Evolutionary conservation across 2,113 vertebrate species (phyloP).

Genomic region (Mus spicilegus): DNA sequence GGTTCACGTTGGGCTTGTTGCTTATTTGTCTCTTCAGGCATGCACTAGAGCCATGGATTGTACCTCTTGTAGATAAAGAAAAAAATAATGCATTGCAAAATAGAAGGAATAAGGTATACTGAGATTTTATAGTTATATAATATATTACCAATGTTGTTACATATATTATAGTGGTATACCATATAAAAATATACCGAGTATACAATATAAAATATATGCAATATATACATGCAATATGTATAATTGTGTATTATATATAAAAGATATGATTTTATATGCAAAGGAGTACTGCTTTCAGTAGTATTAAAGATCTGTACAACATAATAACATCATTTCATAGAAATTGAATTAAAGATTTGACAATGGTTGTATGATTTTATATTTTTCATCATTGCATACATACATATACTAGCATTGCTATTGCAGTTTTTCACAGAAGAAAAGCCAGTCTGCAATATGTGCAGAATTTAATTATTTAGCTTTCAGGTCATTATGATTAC

Average conservation of each 20-base stretch:
- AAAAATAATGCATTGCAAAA: neutral
- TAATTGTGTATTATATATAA: neutral
- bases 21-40: neutral
- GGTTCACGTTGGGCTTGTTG: neutral
- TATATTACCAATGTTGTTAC: neutral
- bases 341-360: neutral
- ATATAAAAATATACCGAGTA: neutral
- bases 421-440: neutral
- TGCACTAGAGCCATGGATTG: neutral
- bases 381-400: neutral
- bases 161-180: neutral
- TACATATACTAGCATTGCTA: neutral
- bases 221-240: neutral
- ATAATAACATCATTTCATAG: neutral
- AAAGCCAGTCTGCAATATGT: neutral
- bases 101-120: neutral
- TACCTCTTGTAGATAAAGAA: neutral
- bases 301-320: neutral
- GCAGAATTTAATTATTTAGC: constrained; percentile 38
- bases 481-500: constrained; percentile 17
- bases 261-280: neutral
- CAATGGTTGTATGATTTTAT: neutral
- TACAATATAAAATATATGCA: neutral
- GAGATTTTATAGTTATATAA: neutral
- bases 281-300: neutral